phyloP scores from a whole-genome alignment of 2,113 vertebrate genomes.

The Chunga burmeisteri region DNA sequence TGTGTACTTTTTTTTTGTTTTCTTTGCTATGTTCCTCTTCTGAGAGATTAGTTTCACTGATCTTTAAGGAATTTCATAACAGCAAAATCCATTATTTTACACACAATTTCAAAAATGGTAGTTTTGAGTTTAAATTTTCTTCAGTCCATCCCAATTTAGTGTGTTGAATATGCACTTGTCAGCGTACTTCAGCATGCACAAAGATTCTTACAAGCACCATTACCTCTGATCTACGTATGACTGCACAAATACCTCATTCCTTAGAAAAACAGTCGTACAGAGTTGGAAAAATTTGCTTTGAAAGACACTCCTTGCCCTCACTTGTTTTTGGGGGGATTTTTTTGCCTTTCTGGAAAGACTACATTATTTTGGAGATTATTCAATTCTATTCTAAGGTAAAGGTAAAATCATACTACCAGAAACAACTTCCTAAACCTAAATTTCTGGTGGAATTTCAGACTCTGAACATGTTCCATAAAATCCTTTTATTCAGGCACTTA shows the following conservation, averaged over 20 bases:
- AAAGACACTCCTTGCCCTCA: background rate
- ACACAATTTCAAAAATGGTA: background rate
- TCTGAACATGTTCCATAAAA: background rate
- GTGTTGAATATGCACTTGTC: background rate
- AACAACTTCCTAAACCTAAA: background rate
- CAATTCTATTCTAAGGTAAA: background rate
- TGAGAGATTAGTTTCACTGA: constrained; percentile 1
- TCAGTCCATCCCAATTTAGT: background rate
- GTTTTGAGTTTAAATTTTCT: background rate
- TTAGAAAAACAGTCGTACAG: background rate
- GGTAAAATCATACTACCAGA: background rate
- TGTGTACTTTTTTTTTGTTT: background rate
- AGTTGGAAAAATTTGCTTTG: background rate
- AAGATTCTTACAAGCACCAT: background rate
- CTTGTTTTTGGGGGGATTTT: background rate
- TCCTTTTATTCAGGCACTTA: background rate
- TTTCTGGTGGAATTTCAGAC: background rate
- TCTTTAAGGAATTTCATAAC: background rate
- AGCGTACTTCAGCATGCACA: background rate
- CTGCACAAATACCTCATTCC: background rate
- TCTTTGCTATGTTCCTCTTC: background rate
- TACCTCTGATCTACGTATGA: background rate
- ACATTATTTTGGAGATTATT: background rate
- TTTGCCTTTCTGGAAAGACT: background rate
- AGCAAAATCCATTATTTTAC: constrained; percentile 2